Evolutionary conservation across 2,797 vertebrate species (phyloP), one percentile per base, ranked within the genome.

Genomic region (Scleropages formosus): DNA sequence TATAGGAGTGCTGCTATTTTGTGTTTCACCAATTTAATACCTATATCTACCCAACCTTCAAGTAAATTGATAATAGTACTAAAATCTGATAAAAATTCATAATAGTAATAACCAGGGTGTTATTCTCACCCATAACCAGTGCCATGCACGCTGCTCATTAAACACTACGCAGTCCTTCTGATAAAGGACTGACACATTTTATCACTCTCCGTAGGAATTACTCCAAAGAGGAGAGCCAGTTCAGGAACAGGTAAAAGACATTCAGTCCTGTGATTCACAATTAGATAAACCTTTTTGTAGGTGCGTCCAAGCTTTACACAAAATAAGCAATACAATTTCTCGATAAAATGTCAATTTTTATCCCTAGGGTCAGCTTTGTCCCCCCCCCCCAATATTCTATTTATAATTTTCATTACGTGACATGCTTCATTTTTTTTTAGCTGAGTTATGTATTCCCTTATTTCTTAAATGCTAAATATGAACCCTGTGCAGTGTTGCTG

Each of bases 201-300:
- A 51, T 79, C 47, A 86, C 69, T 81, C 68, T 75, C 67, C 78
- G 73, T 88, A 93, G 92, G 87, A 77, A 84, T 89, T 79, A 61
- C 82, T 73, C 90, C 87, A 73, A 93, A 92, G 87, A 92, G 88
- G 78, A 89, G 88, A 84, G 82, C 85, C 71, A 88, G 83, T 80
- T 91, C 91, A 0, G 82, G 75, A 0, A 83, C 75, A 85, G 91
- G 92, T 93, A 82, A 87, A 88, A 78, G 18, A 16, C 7, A 6
- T 11, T 16, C 26, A 16, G 27, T 26, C 39, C 67, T 10, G 27
- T 20, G 9, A 24, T 44, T 65, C 11, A 15, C 26, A 13, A 15
- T 0, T 6, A 11, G 4, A 59, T 61, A 61, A n/a, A n/a, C n/a
- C 22, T 15, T 61, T 18, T 58, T 59, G 58, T 18, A 4, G 15